Conservation (phyloP, 2,888 invertebrate species). For the Drosophila borealis region DNA sequence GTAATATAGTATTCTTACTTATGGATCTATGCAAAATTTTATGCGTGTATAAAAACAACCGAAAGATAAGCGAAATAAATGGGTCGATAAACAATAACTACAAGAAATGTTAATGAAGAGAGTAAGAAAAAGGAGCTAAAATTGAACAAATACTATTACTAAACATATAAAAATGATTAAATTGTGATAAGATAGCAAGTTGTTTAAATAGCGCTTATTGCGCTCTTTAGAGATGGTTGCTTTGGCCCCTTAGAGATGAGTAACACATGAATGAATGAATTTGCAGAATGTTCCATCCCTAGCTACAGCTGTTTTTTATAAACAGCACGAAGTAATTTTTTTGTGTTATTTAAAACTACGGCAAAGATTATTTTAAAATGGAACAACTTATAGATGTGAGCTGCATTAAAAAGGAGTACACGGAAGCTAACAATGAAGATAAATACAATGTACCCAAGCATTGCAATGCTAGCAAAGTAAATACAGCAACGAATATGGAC, state of each 20-base stretch:
- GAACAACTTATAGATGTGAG: background rate
- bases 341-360: background rate
- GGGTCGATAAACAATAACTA: too few relatives aligned
- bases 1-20: too few relatives aligned
- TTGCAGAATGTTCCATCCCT: background rate
- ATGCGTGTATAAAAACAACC: too few relatives aligned
- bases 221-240: background rate
- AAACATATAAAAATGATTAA: too few relatives aligned
- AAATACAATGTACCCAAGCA: background rate
- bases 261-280: background rate
- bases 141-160: too few relatives aligned
- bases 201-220: background rate
- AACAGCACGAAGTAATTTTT: background rate
- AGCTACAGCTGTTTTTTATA: constrained; percentile 7
- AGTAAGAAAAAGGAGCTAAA: too few relatives aligned
- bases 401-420: constrained; percentile 12
- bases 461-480: background rate
- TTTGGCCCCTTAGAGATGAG: background rate
- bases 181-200: too few relatives aligned
- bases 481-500: background rate
- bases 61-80: too few relatives aligned
- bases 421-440: background rate
- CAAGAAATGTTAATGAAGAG: too few relatives aligned
- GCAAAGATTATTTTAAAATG: constrained; percentile 1
- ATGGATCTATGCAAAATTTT: too few relatives aligned